Percentiles rank a stretch among this genome's conserved stretches.
phyloP scores from a whole-genome alignment of 2,113 vertebrate genomes.

The Lucifuga dentata region DNA sequence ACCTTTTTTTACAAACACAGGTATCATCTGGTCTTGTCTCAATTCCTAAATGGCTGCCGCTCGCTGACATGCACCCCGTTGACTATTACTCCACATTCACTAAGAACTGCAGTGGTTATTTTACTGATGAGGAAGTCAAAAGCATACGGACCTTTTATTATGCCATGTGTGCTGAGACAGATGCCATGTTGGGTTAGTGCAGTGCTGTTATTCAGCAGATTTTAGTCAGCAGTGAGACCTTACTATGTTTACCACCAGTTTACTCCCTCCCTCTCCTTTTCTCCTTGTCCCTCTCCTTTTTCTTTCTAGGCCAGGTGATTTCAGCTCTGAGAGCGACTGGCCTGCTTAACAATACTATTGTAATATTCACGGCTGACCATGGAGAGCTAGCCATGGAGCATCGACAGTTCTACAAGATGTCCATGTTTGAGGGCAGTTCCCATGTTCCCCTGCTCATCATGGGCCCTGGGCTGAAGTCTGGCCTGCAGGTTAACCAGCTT shows the following conservation, averaged over 20 bases:
- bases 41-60: constrained; percentile 90
- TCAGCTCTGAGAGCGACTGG: constrained; percentile 83
- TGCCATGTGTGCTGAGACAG: constrained; percentile 97
- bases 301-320: constrained; percentile 88
- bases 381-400: constrained; percentile 98
- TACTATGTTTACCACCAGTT: background rate
- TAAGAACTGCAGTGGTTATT: constrained; percentile 94
- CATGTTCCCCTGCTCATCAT: constrained; percentile 91
- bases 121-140: constrained; percentile 89
- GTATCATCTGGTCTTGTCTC: constrained; percentile 86
- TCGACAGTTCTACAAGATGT: constrained; percentile 99
- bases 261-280: background rate
- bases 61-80: constrained; percentile 90
- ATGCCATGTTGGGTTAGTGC: constrained; percentile 93
- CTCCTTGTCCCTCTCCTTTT: constrained; percentile 10
- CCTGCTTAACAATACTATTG: constrained; percentile 86
- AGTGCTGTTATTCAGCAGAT: background rate
- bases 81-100: constrained; percentile 95
- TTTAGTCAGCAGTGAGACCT: background rate
- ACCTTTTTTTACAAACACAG: constrained; percentile 72
- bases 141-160: constrained; percentile 93
- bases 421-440: constrained; percentile 97
- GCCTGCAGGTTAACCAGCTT: constrained; percentile 78
- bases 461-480: constrained; percentile 86
- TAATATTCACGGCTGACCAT: constrained; percentile 95